Base-by-base conservation (phyloP, 2,888 invertebrate species). In the Taenaris catops region DNA sequence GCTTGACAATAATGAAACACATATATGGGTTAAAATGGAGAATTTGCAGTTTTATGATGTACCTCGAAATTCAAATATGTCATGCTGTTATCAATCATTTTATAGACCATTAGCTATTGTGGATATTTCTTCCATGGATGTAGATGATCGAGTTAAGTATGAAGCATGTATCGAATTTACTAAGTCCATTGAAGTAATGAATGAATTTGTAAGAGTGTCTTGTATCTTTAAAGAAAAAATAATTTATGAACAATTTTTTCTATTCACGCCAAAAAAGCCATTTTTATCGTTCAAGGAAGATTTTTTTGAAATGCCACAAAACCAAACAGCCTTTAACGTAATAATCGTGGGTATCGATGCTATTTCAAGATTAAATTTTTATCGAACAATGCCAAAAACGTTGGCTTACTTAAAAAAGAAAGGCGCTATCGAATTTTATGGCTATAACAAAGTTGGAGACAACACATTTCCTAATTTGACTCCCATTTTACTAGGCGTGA, bases 391-490 rank as follows among this genome's bases (percentile, higher is more conserved):
- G 93, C 93, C 93, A 0, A 88, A 88, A 55, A 94, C 95, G 0
- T 73, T 89, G 8, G 64, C 83, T 1, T 90, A 87, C 49, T 76
- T 96, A 29, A 79, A 88, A 38, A 69, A 89, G 7, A 76, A 94
- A 41, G 88, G 89, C 6, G 92, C 92, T 19, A 88, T 94, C 29
- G 96, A 96, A 63, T 87, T 98, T 63, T 71, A 93, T 48, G 98
- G 97, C 2, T 97, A 96, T 70, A 96, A 95, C 63, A 98, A 97
- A 88, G 94, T 98, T 4, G 98, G 92, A 1, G 97, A 97, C 69
- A 98, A 97, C 68, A 97, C 97, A 0, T 97, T 94, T 64, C 96
- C 96, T 0, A 98, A 98, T 69, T 67, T 98, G 38, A 90, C 94
- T 3, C 94, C 97, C 0, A 89, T 95, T 43, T 75, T 97, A 5